Conservation (phyloP, 2,797 vertebrate genomes). For the Takifugu rubripes region DNA sequence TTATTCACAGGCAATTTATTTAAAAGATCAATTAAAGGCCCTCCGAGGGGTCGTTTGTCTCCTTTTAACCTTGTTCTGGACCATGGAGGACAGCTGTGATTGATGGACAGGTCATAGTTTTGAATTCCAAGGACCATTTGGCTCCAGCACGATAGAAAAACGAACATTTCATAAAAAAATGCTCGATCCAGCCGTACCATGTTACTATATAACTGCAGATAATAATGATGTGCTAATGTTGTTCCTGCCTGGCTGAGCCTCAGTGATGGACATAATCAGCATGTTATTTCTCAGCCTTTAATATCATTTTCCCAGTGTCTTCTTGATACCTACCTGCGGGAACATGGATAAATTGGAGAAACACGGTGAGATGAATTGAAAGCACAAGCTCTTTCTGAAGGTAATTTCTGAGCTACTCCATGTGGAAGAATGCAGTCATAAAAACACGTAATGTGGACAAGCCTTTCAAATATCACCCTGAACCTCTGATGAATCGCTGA, state of each 20-base stretch:
- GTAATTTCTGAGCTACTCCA: not conserved
- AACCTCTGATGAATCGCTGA: slow-evolving; percentile 10
- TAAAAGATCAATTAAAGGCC: too few relatives aligned
- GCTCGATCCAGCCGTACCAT: too few relatives aligned
- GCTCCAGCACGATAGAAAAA: too few relatives aligned
- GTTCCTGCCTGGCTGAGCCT: not conserved
- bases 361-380: not conserved
- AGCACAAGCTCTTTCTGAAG: not conserved
- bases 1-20: too few relatives aligned
- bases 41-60: too few relatives aligned
- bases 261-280: not conserved
- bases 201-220: too few relatives aligned
- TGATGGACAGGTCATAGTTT: too few relatives aligned
- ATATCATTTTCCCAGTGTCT: not conserved
- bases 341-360: not conserved
- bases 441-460: slow-evolving; percentile 7
- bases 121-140: too few relatives aligned
- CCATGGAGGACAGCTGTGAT: too few relatives aligned
- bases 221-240: too few relatives aligned
- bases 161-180: too few relatives aligned
- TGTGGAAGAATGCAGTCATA: slow-evolving; percentile 14
- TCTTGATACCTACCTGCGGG: not conserved
- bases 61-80: too few relatives aligned
- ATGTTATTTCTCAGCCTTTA: not conserved
- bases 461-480: slow-evolving; percentile 3